These are phyloP conservation scores for Drosophila mulleri DNA, from an alignment of 2,888 invertebrate species.

Conservation along the genomic window DNA sequence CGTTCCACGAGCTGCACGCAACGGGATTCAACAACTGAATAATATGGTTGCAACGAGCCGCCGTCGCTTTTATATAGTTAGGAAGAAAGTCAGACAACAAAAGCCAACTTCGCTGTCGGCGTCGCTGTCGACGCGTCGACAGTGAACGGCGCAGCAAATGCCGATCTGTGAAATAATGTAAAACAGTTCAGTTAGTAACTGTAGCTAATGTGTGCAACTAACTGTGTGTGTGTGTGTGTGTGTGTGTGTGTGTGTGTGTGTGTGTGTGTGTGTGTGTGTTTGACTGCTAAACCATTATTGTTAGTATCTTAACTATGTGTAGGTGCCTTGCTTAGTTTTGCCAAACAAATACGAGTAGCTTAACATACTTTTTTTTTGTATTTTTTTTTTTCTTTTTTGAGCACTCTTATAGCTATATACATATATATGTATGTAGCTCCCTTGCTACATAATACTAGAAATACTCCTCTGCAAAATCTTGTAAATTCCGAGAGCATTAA, in stretches of 20 bases:
- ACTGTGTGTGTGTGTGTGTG: conserved; percentile 3
- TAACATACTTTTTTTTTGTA: conserved; percentile 45
- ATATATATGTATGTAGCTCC: neutral
- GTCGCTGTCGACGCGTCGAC: conserved; percentile 17
- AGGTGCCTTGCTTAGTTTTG: conserved; percentile 34
- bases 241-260: conserved; percentile 1
- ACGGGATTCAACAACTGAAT: conserved; percentile 85
- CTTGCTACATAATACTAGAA: conserved; percentile 6
- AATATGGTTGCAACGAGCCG: conserved; percentile 84
- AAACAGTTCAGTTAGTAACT: conserved; percentile 61
- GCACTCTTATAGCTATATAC: conserved; percentile 42
- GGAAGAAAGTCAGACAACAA: conserved; percentile 84
- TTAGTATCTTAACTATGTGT: conserved; percentile 34
- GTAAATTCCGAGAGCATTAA: conserved; percentile 35
- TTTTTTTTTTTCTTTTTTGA: conserved; percentile 38
- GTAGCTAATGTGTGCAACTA: conserved; percentile 25
- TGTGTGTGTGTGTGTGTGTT: neutral
- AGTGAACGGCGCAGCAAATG: conserved; percentile 26
- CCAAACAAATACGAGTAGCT: conserved; percentile 25
- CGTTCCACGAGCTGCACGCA: conserved; percentile 82
- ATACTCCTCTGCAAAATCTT: conserved; percentile 8
- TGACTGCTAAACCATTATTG: conserved; percentile 37
- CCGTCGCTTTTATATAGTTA: conserved; percentile 85
- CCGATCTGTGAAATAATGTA: conserved; percentile 56
- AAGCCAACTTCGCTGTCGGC: conserved; percentile 32